A percentile compares a stretch with the other conserved stretches of the same genome.
phyloP scores from a whole-genome alignment of 2,797 vertebrate genomes.

The Acipenser transmontanus region DNA sequence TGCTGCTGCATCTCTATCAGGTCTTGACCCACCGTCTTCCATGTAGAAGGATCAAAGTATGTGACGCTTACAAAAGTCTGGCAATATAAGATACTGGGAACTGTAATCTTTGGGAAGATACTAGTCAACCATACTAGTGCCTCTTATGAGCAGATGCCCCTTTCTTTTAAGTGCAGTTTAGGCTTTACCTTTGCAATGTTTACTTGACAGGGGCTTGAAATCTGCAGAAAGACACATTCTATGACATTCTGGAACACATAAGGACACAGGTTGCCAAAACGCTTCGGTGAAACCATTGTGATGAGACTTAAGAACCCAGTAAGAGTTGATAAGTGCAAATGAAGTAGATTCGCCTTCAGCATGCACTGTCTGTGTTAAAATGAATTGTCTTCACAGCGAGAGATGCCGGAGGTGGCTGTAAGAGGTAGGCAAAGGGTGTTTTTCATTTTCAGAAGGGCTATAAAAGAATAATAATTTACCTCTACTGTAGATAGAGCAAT shows the following conservation, averaged over 20 bases:
- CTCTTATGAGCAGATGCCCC: too few species aligned
- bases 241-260: too few species aligned
- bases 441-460: neutral
- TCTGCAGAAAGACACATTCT: too few species aligned
- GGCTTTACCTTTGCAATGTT: too few species aligned
- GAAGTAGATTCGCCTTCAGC: neutral
- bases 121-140: too few species aligned
- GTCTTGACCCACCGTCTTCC: neutral
- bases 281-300: too few species aligned
- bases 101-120: neutral
- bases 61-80: neutral
- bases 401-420: neutral
- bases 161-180: too few species aligned
- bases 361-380: neutral
- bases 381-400: neutral
- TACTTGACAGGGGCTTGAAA: too few species aligned
- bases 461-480: neutral
- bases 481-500: too few species aligned
- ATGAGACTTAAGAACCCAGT: too few species aligned
- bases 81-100: neutral
- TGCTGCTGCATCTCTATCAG: neutral
- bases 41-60: neutral
- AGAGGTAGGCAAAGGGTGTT: neutral
- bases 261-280: too few species aligned
- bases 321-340: too few species aligned